Evolutionary conservation across 2,888 invertebrate genomes (phyloP), one percentile per base, ranked within the genome.

Genomic region (Melanargia galathea): DNA sequence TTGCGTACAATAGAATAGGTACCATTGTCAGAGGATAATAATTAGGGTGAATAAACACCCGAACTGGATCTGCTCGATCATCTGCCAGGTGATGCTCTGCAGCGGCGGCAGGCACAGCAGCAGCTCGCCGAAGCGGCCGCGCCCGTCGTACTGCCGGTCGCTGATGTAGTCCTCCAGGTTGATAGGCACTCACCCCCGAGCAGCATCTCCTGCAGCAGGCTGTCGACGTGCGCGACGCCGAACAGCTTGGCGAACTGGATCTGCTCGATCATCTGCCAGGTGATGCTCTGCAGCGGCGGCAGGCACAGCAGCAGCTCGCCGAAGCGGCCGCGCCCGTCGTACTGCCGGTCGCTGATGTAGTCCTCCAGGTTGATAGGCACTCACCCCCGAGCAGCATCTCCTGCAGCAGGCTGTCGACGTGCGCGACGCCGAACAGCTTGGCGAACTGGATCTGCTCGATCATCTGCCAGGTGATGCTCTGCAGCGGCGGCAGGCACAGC

Each of bases 21-120:
- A n/a, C n/a, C n/a, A n/a, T n/a, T n/a, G n/a, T n/a, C n/a, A n/a
- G n/a, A n/a, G n/a, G n/a, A n/a, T n/a, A n/a, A n/a, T n/a, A n/a
- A n/a, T n/a, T n/a, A n/a, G n/a, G n/a, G n/a, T n/a, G n/a, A n/a
- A n/a, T n/a, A n/a, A n/a, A n/a, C n/a, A n/a, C n/a, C n/a, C 98
- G 83, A 98, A 97, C 87, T 98, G 98, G 61, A 99, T 98, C 92
- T 98, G 98, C 83, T 98, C 98, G 75, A 99, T 98, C 98, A 99
- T 98, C 90, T 98, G 98, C 97, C 97, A 97, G 11, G 30, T 33
- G 30, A 33, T 33, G 30, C 30, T 33, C 30, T 33, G 30, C 30
- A 33, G 30, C 30, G 30, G 30, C 30, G 30, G 30, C 30, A 33
- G 30, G 30, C 30, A 33, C 20, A 10, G 46, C 11, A 46, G 20